Base-by-base conservation (phyloP, 2,888 invertebrate genomes). In the Drosophila subquinaria region DNA sequence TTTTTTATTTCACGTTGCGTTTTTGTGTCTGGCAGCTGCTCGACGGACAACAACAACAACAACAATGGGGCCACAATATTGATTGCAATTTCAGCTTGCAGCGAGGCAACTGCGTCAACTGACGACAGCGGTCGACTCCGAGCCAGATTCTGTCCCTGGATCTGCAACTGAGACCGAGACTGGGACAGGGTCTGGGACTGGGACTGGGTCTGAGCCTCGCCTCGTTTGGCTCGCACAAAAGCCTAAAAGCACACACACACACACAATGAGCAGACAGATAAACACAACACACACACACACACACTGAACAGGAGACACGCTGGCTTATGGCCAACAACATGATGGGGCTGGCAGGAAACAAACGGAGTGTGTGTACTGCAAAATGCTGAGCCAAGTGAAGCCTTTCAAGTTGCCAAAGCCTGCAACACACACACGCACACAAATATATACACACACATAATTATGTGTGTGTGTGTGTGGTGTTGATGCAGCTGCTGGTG, bases 51-150 rank as follows among this genome's bases (percentile, higher is more conserved):
- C 69, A 61, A 53, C 71, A 68, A 56, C 61, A 68, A 48, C 74
- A 66, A 76, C 76, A 73, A 72, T 68, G 75, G 62, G 62, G 63
- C 83, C 65, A 45, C 80, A 88, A 87, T 90, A 89, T 89, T 90
- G 89, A 90, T 90, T 88, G 90, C 90, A 89, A 90, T 89, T 90
- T 81, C 81, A 72, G 85, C 67, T 78, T 81, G 83, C 83, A 89
- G 73, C 57, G 47, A 23, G 36, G 51, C 69, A 75, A 57, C 76
- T 59, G 59, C 64, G 71, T 17, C 66, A 40, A 57, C 53, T 56
- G 45, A 51, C 63, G 51, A 65, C 48, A 63, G 61, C 64, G 60
- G 56, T 68, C 59, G 63, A 60, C 74, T 35, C 15, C 60, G 52
- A 73, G 72, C 64, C 53, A 52, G 59, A 43, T 40, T 40, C 27